Evolutionary conservation across 2,113 vertebrate genomes (phyloP).

Genomic region (Zosterops pallidus): DNA sequence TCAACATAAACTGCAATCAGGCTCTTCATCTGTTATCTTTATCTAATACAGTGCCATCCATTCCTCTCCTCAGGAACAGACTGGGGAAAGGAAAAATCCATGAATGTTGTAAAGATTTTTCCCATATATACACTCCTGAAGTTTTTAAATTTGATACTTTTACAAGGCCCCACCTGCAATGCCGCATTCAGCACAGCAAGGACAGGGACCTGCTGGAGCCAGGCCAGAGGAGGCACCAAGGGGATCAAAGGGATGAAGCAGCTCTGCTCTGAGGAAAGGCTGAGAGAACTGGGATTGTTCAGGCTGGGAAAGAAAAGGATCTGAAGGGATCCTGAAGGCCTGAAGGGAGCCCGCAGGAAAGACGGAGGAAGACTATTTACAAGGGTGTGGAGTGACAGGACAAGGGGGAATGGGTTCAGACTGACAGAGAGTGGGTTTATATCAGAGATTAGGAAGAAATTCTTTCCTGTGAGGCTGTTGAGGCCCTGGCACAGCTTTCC

Average conservation of each 20-base stretch:
- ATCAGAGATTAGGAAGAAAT: neutral
- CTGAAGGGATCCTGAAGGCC: too few relatives aligned
- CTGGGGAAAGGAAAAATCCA: neutral
- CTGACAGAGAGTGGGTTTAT: fast-evolving
- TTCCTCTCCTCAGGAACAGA: neutral
- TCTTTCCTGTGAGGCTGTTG: fast-evolving
- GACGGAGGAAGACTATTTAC: neutral
- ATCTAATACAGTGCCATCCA: neutral
- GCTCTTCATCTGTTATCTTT: neutral
- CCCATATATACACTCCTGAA: neutral
- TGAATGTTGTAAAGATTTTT: neutral
- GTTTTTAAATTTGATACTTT: neutral
- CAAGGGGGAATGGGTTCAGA: fast-evolving
- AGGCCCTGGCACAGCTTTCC: fast-evolving
- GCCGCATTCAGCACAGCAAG: neutral
- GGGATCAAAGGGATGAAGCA: neutral
- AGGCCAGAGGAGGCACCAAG: neutral
- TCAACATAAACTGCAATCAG: neutral
- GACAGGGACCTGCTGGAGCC: neutral
- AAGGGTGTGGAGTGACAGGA: neutral
- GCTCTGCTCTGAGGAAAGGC: fast-evolving
- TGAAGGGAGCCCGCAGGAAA: fast-evolving
- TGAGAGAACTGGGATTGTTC: fast-evolving
- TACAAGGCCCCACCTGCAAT: neutral
- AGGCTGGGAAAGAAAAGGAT: neutral